Conservation (phyloP, 2,113 vertebrate species). For the Nerophis ophidion region DNA sequence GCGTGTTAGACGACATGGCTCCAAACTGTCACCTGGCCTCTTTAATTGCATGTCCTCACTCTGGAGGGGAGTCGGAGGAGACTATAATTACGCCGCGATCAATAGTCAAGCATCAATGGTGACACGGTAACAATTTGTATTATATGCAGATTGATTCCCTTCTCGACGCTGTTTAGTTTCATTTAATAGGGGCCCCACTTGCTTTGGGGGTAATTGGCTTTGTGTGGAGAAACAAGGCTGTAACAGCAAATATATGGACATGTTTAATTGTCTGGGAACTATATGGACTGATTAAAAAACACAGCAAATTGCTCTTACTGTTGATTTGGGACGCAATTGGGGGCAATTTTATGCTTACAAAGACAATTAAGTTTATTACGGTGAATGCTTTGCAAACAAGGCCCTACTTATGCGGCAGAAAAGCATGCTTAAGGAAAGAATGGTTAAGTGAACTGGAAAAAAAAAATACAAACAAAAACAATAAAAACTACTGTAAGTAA, state of each 20-base stretch:
- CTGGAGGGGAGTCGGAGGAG: slow-evolving; percentile 38
- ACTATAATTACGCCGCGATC: slow-evolving; percentile 57
- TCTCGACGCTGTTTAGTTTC: slow-evolving; percentile 42
- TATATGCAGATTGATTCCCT: slow-evolving; percentile 59
- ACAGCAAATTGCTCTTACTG: slow-evolving; percentile 17
- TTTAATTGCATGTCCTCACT: slow-evolving; percentile 44
- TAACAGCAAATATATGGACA: slow-evolving; percentile 42
- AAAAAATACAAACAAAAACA: neutral
- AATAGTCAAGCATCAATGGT: slow-evolving; percentile 39
- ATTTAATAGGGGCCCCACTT: slow-evolving; percentile 38
- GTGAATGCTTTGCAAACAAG: slow-evolving; percentile 21
- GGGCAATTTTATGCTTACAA: slow-evolving; percentile 16
- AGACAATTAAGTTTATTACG: slow-evolving; percentile 24
- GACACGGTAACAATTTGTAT: slow-evolving; percentile 47
- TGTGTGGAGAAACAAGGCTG: slow-evolving; percentile 23
- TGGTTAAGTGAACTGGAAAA: neutral
- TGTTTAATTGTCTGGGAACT: slow-evolving; percentile 45
- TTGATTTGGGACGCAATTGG: slow-evolving; percentile 12
- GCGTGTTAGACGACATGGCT: slow-evolving; percentile 48
- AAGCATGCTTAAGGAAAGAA: neutral
- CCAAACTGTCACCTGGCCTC: slow-evolving; percentile 51
- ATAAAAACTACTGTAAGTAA: neutral
- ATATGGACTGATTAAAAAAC: slow-evolving; percentile 44
- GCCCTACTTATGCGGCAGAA: slow-evolving; percentile 5
- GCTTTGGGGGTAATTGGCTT: slow-evolving; percentile 18